These are phyloP conservation scores for Tylochromis polylepis DNA, from an alignment of 2,113 vertebrate species.

Conservation along the genomic window DNA sequence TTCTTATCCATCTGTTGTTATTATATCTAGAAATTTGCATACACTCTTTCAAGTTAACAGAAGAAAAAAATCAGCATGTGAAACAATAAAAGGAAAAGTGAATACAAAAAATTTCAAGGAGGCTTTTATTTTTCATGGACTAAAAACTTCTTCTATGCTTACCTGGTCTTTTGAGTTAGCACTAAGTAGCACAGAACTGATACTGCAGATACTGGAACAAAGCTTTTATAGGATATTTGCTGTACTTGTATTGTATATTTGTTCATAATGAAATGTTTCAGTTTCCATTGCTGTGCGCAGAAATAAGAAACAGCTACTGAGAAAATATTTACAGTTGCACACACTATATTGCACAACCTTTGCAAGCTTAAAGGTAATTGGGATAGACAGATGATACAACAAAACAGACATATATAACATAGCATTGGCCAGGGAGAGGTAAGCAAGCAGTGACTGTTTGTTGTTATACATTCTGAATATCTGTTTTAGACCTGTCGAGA, in stretches of 20 bases:
- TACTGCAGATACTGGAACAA: not conserved
- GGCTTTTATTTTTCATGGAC: not conserved
- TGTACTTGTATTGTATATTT: not conserved
- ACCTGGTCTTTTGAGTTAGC: not conserved
- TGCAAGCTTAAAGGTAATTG: not conserved
- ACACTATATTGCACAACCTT: not conserved
- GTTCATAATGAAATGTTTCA: not conserved
- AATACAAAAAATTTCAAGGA: not conserved
- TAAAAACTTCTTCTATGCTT: not conserved
- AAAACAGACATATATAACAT: not conserved
- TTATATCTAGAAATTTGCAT: not conserved
- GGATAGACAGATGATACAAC: not conserved
- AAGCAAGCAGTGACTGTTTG: not conserved
- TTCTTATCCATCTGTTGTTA: not conserved
- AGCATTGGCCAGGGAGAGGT: not conserved
- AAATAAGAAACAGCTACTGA: not conserved
- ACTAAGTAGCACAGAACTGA: not conserved
- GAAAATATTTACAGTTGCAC: not conserved
- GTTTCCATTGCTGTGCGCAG: not conserved
- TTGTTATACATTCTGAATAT: not conserved
- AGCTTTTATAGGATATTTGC: not conserved
- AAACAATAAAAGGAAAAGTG: not conserved
- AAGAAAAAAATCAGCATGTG: not conserved
- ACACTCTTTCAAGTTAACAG: not conserved
- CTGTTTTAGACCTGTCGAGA: not conserved